Percentiles rank a stretch among this genome's conserved stretches.
Conservation (phyloP, 2,797 vertebrate genomes). For the Acanthurus tractus region DNA sequence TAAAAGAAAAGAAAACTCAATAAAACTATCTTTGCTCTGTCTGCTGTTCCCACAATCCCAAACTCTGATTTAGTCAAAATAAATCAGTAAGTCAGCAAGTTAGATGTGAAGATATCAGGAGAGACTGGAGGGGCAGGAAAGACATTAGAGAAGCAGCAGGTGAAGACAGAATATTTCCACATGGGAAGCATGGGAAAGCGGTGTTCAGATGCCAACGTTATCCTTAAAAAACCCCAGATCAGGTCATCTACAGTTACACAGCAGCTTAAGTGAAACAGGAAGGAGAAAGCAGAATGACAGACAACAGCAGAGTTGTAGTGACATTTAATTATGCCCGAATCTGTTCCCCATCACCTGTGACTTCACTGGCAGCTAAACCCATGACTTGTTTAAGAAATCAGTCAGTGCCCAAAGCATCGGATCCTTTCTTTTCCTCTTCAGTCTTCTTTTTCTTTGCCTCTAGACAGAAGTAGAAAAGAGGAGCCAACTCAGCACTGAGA, state of each 20-base stretch:
- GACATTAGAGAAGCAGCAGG: too few relatives aligned
- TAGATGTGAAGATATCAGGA: too few relatives aligned
- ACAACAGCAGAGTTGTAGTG: constrained; percentile 11
- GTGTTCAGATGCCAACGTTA: too few relatives aligned
- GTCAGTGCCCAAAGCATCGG: neutral
- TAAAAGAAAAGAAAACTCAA: too few relatives aligned
- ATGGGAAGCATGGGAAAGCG: too few relatives aligned
- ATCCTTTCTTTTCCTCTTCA: neutral
- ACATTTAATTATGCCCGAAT: constrained; percentile 24
- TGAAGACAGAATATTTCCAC: too few relatives aligned
- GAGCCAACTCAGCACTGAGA: constrained; percentile 2
- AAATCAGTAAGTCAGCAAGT: too few relatives aligned
- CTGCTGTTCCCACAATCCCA: too few relatives aligned
- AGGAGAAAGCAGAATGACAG: constrained; percentile 8
- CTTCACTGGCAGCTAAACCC: constrained; percentile 20
- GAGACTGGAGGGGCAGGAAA: too few relatives aligned
- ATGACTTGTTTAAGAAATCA: neutral
- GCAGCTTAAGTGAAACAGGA: neutral
- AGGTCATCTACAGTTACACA: neutral
- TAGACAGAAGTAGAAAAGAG: constrained; percentile 16
- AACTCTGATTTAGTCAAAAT: too few relatives aligned
- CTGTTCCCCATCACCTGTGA: constrained; percentile 26
- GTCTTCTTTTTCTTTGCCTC: constrained; percentile 28
- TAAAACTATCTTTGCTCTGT: too few relatives aligned
- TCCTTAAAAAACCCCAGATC: neutral